Evolutionary conservation across 2,888 invertebrate species (phyloP), one percentile per base, ranked within the genome.

Genomic region (Sturmia bella): DNA sequence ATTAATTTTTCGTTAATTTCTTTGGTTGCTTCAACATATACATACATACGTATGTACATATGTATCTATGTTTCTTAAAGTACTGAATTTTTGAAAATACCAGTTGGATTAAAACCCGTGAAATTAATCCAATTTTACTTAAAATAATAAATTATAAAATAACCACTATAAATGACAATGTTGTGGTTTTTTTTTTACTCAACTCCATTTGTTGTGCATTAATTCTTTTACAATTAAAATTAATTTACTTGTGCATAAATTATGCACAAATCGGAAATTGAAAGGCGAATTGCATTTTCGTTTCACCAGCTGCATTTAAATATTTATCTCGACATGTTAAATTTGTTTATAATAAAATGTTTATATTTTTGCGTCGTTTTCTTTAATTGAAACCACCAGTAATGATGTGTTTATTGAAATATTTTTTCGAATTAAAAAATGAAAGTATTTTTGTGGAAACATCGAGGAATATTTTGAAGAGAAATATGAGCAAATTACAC

Each of bases 351-450:
- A 17, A 52, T 15, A 13, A 57, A 39, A 32, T 17, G 11, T 59
- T 11, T 39, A 39, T 61, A 37, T 43, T 73, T 56, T 11, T 45
- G 17, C 9, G 27, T 3, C 17, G 4, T 72, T 52, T 72, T 70
- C 37, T 39, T 32, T 61, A 52, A 76, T 68, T 76, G 43, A 50
- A 59, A 69, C 17, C 54, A 24, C 17, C 17, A 19, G 27, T 63
- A 61, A 77, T 63, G 69, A 77, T 56, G 76, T 77, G 76, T 69
- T 77, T 69, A 77, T 69, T 61, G 76, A 48, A 63, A 63, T 69
- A n/a, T 50, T 57, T 39, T 32, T 7, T 3, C 7, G 32, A 9
- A 9, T 32, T 56, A 13, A 64, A 13, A 64, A 32, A 63, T 43
- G 19, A 45, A 66, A 64, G 17, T 12, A 64, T 24, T 74, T 63